Evolutionary conservation across 2,797 vertebrate genomes (phyloP), one percentile per base, ranked within the genome.

Genomic region (Bovichtus diacanthus): DNA sequence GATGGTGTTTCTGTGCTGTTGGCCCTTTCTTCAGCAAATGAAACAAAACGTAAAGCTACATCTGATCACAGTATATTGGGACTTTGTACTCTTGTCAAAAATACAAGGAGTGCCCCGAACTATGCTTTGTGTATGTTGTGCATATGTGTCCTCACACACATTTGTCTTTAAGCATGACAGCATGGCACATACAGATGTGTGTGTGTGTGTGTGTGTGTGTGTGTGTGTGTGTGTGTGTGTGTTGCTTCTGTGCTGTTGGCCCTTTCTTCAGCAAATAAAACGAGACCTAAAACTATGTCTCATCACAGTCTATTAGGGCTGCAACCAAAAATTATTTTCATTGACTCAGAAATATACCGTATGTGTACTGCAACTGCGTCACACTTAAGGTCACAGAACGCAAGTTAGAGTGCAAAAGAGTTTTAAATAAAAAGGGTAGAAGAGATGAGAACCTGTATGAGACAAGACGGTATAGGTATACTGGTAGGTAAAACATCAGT

Each of bases 41-140:
- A 13, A 47, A 47, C 13, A 27, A 27, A 27, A 27, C n/a, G n/a
- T n/a, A n/a, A n/a, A n/a, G n/a, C n/a, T n/a, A n/a, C n/a, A n/a
- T n/a, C n/a, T n/a, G n/a, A n/a, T n/a, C n/a, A n/a, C n/a, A n/a
- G n/a, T n/a, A n/a, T n/a, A n/a, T n/a, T n/a, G n/a, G n/a, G n/a
- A n/a, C n/a, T n/a, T n/a, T n/a, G n/a, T n/a, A n/a, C n/a, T n/a
- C n/a, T n/a, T 23, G 16, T 95, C 92, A 94, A 95, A 94, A 95
- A 93, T 93, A 91, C 83, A 93, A 95, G 93, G 94, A 94, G 92
- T 91, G 93, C 88, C 89, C 85, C 82, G 58, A 84, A 91, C 81
- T 72, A 54, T 85, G 87, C 62, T 70, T 60, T 55, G 9, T 74
- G 82, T 74, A 55, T 38, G 10, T 25, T 66, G 36, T 55, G 46